Percentiles rank a stretch among this genome's conserved stretches.
Evolutionary conservation across 2,888 invertebrate species (phyloP).

Genomic region (Byasa hedistus): DNA sequence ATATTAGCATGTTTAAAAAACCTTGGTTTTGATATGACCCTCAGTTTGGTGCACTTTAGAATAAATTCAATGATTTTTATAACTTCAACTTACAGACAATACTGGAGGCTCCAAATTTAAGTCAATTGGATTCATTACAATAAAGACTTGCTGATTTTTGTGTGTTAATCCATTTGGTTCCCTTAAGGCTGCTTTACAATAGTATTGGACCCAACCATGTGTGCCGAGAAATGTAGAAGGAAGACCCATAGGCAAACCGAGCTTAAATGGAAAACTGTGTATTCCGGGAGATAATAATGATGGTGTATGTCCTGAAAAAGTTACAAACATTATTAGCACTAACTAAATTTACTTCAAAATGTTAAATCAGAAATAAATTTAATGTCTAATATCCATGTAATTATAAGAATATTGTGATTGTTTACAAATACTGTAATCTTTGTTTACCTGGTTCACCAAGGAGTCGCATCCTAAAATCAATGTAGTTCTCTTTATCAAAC

Average conservation of each 20-base stretch:
- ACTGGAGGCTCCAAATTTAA: slow-evolving; percentile 93
- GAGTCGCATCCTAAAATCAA: slow-evolving; percentile 95
- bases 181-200: slow-evolving; percentile 92
- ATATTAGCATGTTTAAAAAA: too few species aligned
- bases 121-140: slow-evolving; percentile 97
- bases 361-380: too few species aligned
- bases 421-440: slow-evolving; percentile 3
- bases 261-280: slow-evolving; percentile 96
- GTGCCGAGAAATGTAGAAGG: slow-evolving; percentile 96
- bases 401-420: too few species aligned
- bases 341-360: too few species aligned
- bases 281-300: slow-evolving; percentile 94
- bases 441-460: slow-evolving; percentile 88
- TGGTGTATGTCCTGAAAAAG: slow-evolving; percentile 85
- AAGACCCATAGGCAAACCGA: slow-evolving; percentile 92
- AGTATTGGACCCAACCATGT: slow-evolving; percentile 97
- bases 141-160: slow-evolving; percentile 98
- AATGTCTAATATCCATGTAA: too few species aligned
- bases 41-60: too few species aligned
- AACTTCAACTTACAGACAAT: slow-evolving; percentile 84
- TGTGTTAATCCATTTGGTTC: slow-evolving; percentile 94
- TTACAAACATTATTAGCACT: too few species aligned
- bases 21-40: too few species aligned
- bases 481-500: slow-evolving; percentile 95
- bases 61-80: too few species aligned